Evolutionary conservation across 2,113 vertebrate genomes (phyloP), one percentile per base, ranked within the genome.

Genomic region (Cavia porcellus): DNA sequence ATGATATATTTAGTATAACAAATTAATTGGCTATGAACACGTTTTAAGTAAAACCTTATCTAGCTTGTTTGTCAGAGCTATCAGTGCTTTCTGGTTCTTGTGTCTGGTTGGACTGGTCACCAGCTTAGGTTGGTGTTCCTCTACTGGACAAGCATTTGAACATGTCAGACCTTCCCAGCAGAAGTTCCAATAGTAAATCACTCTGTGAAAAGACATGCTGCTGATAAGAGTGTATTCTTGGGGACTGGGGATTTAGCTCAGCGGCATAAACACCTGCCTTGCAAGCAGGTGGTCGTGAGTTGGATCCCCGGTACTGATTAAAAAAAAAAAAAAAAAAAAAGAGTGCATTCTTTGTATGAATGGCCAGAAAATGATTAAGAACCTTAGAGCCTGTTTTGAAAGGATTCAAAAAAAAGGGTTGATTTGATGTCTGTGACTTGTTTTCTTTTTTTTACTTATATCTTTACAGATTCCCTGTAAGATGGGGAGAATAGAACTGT

Each of bases 1-100:
- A 32, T 95, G 55, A 94, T 88, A 62, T 84, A 93, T 87, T 72
- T 84, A 62, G 32, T 55, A 38, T 64, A 52, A 94, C 86, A 72
- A 92, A 89, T 74, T 83, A 83, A 12, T 55, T 79, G 50, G 14
- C 42, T 86, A 52, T 87, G 80, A 90, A 66, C 47, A 92, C 42
- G 38, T 87, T 94, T 84, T 55, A 95, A 95, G 61, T 84, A 92
- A 74, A 90, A 79, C 1, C 24, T 95, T 94, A 94, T 79, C 77
- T 94, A 95, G 38, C 8, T 75, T 15, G 47, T 86, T 45, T 92
- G 55, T 86, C 47, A 79, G 80, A 74, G 79, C 74, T 15, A 45
- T 84, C 61, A n/a, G 7, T 90, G n/a, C 30, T 90, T 97, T 77
- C 59, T 72, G 45, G 9, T 86, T 93, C 88, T 50, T 75, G 38